These are phyloP conservation scores for Tachina lurida DNA, from an alignment of 2,888 invertebrate genomes.

Conservation along the genomic window DNA sequence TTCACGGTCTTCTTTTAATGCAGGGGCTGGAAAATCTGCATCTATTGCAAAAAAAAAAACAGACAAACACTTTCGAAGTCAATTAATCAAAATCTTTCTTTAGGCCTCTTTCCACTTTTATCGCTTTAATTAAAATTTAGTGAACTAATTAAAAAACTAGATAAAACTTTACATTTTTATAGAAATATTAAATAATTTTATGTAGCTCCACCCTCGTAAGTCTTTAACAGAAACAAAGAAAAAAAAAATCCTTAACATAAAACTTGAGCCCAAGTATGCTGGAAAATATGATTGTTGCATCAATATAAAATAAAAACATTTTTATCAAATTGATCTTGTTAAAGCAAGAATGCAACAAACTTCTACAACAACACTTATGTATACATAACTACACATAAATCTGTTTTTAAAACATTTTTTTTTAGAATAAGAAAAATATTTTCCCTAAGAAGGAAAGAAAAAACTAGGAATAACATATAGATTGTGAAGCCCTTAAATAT, in stretches of 20 bases:
- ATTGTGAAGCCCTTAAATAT: too few relatives aligned
- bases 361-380: neutral
- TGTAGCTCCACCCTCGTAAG: neutral
- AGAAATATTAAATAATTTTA: too few relatives aligned
- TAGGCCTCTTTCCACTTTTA: too few relatives aligned
- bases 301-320: constrained; percentile 52
- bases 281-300: constrained; percentile 65
- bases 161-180: too few relatives aligned
- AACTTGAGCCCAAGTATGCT: constrained; percentile 31
- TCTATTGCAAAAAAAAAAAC: too few relatives aligned
- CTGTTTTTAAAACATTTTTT: neutral
- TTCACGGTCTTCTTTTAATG: too few relatives aligned
- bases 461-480: neutral
- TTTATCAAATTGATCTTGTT: constrained; percentile 60
- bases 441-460: neutral
- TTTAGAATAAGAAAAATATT: neutral
- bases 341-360: constrained; percentile 36
- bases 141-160: too few relatives aligned
- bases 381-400: neutral
- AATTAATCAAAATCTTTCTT: too few relatives aligned
- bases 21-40: too few relatives aligned
- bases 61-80: too few relatives aligned
- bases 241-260: constrained; percentile 4
- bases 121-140: too few relatives aligned
- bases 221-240: neutral